Percentiles rank a stretch among this genome's conserved stretches.
These are phyloP conservation scores for Chrysotoxum bicinctum DNA, from an alignment of 2,888 invertebrate genomes.

Conservation along the genomic window DNA sequence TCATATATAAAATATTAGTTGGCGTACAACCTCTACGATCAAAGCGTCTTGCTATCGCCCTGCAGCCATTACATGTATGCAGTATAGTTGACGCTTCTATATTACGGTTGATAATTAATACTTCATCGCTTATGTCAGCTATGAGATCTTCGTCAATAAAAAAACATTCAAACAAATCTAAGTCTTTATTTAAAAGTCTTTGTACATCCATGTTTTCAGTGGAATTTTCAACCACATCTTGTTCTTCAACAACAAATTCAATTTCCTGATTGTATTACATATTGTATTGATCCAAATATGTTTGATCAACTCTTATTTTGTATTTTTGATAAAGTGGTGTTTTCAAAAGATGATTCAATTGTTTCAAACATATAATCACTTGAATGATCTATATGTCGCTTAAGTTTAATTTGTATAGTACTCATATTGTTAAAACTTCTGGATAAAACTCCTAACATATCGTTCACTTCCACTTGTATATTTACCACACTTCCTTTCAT, in stretches of 20 bases:
- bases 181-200: neutral
- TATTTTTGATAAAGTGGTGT: constrained; percentile 56
- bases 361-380: constrained; percentile 76
- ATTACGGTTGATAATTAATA: neutral
- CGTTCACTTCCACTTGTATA: too few relatives aligned
- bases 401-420: constrained; percentile 75
- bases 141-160: neutral
- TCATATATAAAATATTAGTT: neutral
- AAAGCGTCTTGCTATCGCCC: constrained; percentile 47
- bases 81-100: neutral
- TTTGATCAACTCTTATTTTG: neutral
- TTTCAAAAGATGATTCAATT: constrained; percentile 71
- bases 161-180: neutral
- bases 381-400: constrained; percentile 74
- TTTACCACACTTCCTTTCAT: constrained; percentile 76
- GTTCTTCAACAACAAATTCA: constrained; percentile 6
- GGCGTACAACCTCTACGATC: constrained; percentile 7
- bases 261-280: neutral
- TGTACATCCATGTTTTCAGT: neutral
- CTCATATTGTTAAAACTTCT: constrained; percentile 73
- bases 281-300: neutral
- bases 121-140: neutral
- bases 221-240: neutral
- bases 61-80: constrained; percentile 73
- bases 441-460: constrained; percentile 71